phyloP scores from a whole-genome alignment of 2,888 invertebrate genomes.

The Emmelina monodactyla region DNA sequence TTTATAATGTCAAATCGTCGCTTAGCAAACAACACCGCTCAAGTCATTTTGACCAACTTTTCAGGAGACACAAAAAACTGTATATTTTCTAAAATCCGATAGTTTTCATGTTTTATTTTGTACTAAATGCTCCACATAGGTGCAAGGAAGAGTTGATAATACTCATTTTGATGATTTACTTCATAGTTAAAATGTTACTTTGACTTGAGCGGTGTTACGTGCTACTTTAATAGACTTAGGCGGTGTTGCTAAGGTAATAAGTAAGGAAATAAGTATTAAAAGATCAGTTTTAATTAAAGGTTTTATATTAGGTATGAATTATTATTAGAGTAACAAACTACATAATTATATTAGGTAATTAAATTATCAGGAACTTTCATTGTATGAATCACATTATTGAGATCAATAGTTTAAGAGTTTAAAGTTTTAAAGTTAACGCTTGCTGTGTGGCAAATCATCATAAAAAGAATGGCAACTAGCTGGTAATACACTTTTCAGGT shows the following conservation, averaged over 20 bases:
- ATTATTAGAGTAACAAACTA: neutral
- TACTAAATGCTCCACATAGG: neutral
- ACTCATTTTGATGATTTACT: constrained; percentile 6
- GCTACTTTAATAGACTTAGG: constrained; percentile 14
- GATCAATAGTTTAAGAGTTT: neutral
- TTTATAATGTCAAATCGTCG: too few species aligned
- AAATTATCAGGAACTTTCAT: neutral
- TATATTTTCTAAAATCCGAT: constrained; percentile 2
- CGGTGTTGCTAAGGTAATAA: too few species aligned
- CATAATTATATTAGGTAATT: neutral
- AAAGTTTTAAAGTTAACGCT: constrained; percentile 2
- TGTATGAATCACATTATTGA: neutral
- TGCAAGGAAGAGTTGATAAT: neutral
- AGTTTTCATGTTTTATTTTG: neutral
- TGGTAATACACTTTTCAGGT: constrained; percentile 19
- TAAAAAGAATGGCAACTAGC: constrained; percentile 17
- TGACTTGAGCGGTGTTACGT: constrained; percentile 15
- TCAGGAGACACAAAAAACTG: constrained; percentile 10
- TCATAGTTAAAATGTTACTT: constrained; percentile 12
- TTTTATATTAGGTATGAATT: neutral
- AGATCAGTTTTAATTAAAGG: neutral
- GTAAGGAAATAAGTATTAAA: constrained; percentile 5
- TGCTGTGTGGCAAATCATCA: constrained; percentile 15
- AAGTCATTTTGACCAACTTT: constrained; percentile 7
- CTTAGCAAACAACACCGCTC: too few species aligned